Evolutionary conservation across 2,113 vertebrate genomes (phyloP), one percentile per base, ranked within the genome.

Genomic region (Tauraco erythrolophus): DNA sequence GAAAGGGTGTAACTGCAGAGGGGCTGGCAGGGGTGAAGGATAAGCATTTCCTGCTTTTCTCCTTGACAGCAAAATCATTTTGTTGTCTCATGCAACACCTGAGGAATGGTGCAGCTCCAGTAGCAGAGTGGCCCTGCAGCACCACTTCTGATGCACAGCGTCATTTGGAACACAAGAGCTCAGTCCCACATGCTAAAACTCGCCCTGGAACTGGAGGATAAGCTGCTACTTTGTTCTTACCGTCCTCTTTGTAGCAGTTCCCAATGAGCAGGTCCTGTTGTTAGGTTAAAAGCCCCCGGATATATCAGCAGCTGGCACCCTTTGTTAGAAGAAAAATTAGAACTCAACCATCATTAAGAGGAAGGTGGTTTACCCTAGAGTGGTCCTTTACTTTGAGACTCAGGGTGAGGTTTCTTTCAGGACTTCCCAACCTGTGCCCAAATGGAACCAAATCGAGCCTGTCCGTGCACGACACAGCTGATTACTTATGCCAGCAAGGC

Each of bases 231-330:
- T 65, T 21, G 75, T 74, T 84, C 98, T 98, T 96, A 99, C 99
- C 99, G 96, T 23, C 97, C 99, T 94, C 99, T 99, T 96, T 99
- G 99, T 14, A 99, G 98, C 61, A 99, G 97, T 92, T 99, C 99
- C 99, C 99, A 99, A 61, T 99, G 99, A 75, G 99, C 99, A 9
- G 99, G 99, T 54, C 99, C 99, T 4, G 99, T 99, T 46, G 99
- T 99, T 99, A 99, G 95, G 97, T 99, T 99, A 97, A 99, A 99
- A 94, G 99, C 99, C 79, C 99, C 99, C 1, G 99, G 99, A 94
- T 99, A 99, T 21, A 99, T 98, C 95, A 99, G 96, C 96, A 99
- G 97, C 97, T 99, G 99, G 92, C 99, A 99, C 57, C 99, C 99
- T 99, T 96, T 57, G 69, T 75, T 58, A 79, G 45, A 37, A 93